Evolutionary conservation across 2,113 vertebrate species (phyloP).

Genomic region (Gambusia affinis): DNA sequence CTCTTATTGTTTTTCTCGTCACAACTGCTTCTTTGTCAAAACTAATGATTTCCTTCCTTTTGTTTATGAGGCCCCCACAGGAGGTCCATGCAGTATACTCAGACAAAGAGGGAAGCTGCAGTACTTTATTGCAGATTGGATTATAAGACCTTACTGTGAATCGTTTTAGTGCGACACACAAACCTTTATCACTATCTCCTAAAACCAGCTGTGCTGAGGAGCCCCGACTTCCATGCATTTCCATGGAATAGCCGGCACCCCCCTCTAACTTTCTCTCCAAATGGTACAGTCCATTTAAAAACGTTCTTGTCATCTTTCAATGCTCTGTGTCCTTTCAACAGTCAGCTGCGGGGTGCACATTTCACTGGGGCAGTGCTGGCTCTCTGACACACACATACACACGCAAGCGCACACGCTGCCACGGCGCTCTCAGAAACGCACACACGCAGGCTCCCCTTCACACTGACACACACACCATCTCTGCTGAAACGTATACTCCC

Average conservation of each 20-base stretch:
- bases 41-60: constrained; percentile 57
- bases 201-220: constrained; percentile 41
- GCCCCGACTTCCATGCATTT: constrained; percentile 40
- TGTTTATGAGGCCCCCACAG: constrained; percentile 29
- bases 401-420: constrained; percentile 51
- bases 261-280: constrained; percentile 35
- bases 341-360: constrained; percentile 77
- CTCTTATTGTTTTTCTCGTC: constrained; percentile 45
- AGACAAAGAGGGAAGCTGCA: constrained; percentile 12
- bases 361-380: constrained; percentile 66
- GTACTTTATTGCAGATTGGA: constrained; percentile 19
- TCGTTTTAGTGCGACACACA: constrained; percentile 24
- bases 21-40: constrained; percentile 55
- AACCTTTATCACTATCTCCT: constrained; percentile 34
- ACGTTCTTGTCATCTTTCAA: constrained; percentile 80
- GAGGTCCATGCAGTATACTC: constrained; percentile 20
- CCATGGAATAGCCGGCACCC: constrained; percentile 32
- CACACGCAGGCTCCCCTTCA: constrained; percentile 30
- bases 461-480: constrained; percentile 42
- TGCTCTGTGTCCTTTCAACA: constrained; percentile 82
- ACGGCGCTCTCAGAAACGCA: constrained; percentile 54
- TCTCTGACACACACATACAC: constrained; percentile 44
- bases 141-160: constrained; percentile 6
- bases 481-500: constrained; percentile 29
- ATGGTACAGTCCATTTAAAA: constrained; percentile 89